A percentile compares a stretch with the other conserved stretches of the same genome.
phyloP scores from a whole-genome alignment of 1,140 invertebrate species.

The Globodera ellingtonae region DNA sequence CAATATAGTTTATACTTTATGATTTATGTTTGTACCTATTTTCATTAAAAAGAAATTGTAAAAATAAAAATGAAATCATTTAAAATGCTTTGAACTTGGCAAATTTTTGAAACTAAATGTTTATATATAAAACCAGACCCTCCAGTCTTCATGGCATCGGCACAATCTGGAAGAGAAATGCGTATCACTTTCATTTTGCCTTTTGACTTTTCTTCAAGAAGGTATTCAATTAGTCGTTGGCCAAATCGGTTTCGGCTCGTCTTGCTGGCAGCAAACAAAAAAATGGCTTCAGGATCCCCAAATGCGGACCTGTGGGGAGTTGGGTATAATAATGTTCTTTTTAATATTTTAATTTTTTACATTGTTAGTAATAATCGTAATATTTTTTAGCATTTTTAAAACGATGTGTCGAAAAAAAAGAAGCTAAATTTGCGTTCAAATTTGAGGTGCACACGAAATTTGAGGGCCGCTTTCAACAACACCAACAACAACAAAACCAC shows the following conservation, averaged over 20 bases:
- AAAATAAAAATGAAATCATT: conserved; percentile 80
- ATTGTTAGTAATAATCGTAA: not conserved
- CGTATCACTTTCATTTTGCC: conserved; percentile 76
- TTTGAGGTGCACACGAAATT: no score
- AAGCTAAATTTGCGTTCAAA: no score
- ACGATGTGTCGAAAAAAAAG: not conserved
- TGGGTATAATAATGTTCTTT: conserved; percentile 37
- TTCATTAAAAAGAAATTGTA: conserved; percentile 83
- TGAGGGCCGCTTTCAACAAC: no score
- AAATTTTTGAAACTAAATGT: conserved; percentile 37
- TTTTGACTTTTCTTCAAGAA: conserved; percentile 71
- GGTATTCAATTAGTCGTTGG: conserved; percentile 84
- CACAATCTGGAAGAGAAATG: conserved; percentile 72
- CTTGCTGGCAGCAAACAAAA: conserved; percentile 86
- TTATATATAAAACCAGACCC: conserved; percentile 11
- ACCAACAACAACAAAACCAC: no score
- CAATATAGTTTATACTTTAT: not conserved
- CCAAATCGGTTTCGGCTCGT: conserved; percentile 72
- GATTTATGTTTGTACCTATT: not conserved
- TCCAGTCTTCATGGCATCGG: conserved; percentile 40
- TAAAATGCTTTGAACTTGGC: not conserved
- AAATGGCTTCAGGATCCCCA: conserved; percentile 71
- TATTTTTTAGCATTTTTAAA: not conserved
- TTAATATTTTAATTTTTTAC: conserved; percentile 6
- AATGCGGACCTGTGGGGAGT: conserved; percentile 46